Percentiles rank a stretch among this genome's conserved stretches.
Conservation (phyloP, 2,113 vertebrate genomes). For the Aleadryas rufinucha region DNA sequence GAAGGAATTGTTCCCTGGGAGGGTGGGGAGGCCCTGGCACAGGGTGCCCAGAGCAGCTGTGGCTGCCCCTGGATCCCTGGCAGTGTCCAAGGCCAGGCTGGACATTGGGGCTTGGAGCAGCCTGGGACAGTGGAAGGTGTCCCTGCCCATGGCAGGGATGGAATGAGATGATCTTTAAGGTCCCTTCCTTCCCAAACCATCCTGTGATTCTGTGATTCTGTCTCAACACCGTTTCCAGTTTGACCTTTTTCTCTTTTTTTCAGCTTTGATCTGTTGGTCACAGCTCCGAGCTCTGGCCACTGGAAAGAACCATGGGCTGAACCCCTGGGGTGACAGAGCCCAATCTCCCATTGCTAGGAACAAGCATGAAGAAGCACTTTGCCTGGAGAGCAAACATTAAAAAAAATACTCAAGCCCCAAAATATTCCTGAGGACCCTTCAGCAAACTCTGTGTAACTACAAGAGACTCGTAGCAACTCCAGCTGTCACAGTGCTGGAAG, state of each 20-base stretch:
- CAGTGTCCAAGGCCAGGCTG: not conserved
- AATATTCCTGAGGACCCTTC: not conserved
- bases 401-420: not conserved
- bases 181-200: not conserved
- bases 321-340: not conserved
- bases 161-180: fast-evolving
- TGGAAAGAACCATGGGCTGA: not conserved
- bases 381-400: not conserved
- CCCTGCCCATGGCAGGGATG: not conserved
- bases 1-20: not conserved
- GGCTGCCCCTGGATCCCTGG: not conserved
- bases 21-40: not conserved
- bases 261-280: not conserved
- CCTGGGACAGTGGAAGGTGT: not conserved
- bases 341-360: not conserved
- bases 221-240: not conserved
- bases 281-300: not conserved
- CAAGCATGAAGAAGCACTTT: not conserved
- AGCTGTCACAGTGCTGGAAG: not conserved
- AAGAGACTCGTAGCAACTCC: not conserved
- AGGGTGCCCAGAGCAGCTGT: not conserved
- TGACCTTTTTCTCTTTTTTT: not conserved
- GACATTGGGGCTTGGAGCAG: not conserved
- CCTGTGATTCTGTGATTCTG: not conserved
- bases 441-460: not conserved